Evolutionary conservation across 2,888 invertebrate species (phyloP), one percentile per base, ranked within the genome.

Genomic region (Protodeltote pygarga): DNA sequence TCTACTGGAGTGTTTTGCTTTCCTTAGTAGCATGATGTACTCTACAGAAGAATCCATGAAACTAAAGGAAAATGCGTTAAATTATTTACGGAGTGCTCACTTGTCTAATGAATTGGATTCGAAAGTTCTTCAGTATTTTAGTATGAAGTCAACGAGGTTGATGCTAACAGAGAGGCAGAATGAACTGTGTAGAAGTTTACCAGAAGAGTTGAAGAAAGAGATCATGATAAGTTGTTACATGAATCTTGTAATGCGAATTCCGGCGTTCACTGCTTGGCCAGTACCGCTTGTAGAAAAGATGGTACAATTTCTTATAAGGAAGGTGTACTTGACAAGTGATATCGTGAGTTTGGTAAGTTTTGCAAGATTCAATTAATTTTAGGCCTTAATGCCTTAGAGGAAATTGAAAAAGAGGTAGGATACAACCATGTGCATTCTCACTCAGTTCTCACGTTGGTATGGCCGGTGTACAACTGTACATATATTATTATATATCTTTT

Each of bases 1-100:
- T 16, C 19, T 77, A 0, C 2, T 71, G 0, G 78, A 77, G 33
- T 67, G 70, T 17, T 75, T 63, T 25, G 44, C 59, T n/a, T 46
- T 67, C 2, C 9, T 77, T 0, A 57, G 48, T 9, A 50, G 37
- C 8, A 15, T 4, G 8, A 4, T 49, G 5, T 66, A 66, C 11
- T 47, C 67, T 1, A 32, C 24, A 4, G 46, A 64, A 10, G 20
- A 21, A 10, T 1, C 40, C 0, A 11, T 41, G 37, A 38, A 11
- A 1, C 2, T 21, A 0, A 33, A 14, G 11, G 2, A 6, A 1
- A 14, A 4, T 8, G 8, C 51, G 2, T 15, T 11, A 2, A 37
- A 40, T 9, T 16, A 52, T 19, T 2, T 57, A 15, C 14, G 11
- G 8, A 27, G 37, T 9, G 40, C 38, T 4, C 67, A 62, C 8